Evolutionary conservation across 2,797 vertebrate species (phyloP).

Genomic region (Tiaroga cobitis): DNA sequence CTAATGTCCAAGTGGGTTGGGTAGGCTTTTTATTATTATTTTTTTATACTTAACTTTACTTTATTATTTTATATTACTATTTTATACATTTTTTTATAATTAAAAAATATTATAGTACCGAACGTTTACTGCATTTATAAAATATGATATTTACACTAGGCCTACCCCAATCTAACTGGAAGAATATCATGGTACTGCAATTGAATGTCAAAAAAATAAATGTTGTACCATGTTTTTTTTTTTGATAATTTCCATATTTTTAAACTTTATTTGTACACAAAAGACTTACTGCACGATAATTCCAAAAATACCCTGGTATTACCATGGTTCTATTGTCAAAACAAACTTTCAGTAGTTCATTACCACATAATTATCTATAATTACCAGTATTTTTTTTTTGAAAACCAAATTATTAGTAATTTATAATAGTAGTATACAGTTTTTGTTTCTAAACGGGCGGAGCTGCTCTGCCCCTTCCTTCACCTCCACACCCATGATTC

Average conservation of each 20-base stretch:
- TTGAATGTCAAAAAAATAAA: background rate
- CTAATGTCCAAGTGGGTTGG: background rate
- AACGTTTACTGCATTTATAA: background rate
- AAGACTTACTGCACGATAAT: background rate
- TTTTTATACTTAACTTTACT: background rate
- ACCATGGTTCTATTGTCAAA: background rate
- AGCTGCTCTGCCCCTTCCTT: constrained; percentile 75
- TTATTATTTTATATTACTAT: too few species aligned
- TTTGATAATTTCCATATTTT: too few species aligned
- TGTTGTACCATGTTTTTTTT: too few species aligned
- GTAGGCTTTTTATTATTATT: background rate
- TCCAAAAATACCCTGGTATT: background rate
- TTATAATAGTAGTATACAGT: too few species aligned
- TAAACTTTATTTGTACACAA: too few species aligned
- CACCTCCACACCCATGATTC: constrained; percentile 73
- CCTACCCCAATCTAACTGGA: background rate
- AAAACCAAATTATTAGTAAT: too few species aligned
- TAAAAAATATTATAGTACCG: background rate
- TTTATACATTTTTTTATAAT: background rate
- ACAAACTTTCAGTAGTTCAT: background rate
- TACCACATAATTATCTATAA: background rate
- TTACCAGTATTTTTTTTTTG: constrained; percentile 32
- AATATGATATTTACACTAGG: background rate
- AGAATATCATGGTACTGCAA: background rate
- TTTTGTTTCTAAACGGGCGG: constrained; percentile 62